Percentiles rank a stretch among this genome's conserved stretches.
These are phyloP conservation scores for Cheilosia grossa DNA, from an alignment of 2,888 invertebrate species.

Conservation along the genomic window DNA sequence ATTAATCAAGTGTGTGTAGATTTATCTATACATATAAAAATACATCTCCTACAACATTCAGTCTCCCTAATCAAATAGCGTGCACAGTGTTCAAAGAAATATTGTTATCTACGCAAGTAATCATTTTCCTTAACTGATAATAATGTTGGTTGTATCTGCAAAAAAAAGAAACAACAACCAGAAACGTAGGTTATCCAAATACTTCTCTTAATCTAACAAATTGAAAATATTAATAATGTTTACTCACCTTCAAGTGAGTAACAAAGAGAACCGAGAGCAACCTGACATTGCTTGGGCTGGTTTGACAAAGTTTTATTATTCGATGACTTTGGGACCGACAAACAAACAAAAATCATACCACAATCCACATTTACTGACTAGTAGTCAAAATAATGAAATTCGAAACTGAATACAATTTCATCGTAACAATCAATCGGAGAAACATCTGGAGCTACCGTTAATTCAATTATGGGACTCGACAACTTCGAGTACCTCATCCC, in stretches of 20 bases:
- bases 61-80: background rate
- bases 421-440: too few relatives aligned
- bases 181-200: background rate
- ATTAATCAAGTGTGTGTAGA: background rate
- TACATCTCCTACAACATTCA: background rate
- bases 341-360: background rate
- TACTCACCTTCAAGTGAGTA: background rate
- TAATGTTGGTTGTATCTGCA: background rate
- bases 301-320: background rate
- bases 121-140: too few relatives aligned
- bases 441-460: too few relatives aligned
- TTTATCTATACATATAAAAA: too few relatives aligned
- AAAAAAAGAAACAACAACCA: background rate
- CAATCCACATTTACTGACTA: too few relatives aligned
- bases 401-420: too few relatives aligned
- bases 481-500: too few relatives aligned
- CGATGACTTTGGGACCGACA: background rate
- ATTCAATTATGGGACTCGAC: too few relatives aligned
- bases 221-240: background rate
- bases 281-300: background rate
- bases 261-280: background rate
- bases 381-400: too few relatives aligned
- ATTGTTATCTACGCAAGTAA: too few relatives aligned
- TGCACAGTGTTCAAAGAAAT: too few relatives aligned
- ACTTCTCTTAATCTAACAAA: background rate